Percentiles rank a stretch among this genome's conserved stretches.
Evolutionary conservation across 2,113 vertebrate genomes (phyloP).

Genomic region (Emydocephalus ijimae): DNA sequence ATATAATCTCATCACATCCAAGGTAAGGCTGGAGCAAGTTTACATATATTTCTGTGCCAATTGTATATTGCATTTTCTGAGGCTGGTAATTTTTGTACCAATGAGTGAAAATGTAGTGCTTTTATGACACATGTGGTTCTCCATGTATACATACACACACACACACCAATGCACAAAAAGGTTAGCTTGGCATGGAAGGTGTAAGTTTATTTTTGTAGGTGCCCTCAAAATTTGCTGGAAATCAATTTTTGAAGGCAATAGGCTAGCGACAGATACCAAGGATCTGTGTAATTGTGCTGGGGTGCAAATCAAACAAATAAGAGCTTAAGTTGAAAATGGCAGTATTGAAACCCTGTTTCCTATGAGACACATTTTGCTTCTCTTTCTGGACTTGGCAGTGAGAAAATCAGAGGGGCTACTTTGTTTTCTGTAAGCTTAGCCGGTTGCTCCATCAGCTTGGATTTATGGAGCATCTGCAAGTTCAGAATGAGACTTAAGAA

Average conservation of each 20-base stretch:
- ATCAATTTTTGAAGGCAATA: not conserved
- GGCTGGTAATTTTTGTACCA: not conserved
- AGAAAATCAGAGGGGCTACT: not conserved
- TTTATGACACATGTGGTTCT: not conserved
- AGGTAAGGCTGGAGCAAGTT: not conserved
- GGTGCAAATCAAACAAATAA: not conserved
- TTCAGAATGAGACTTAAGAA: not conserved
- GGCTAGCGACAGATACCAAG: not conserved
- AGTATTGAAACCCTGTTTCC: not conserved
- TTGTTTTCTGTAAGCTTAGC: not conserved
- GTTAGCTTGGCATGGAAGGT: not conserved
- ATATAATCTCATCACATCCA: not conserved
- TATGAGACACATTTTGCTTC: not conserved
- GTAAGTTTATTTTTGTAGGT: not conserved
- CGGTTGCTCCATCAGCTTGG: not conserved
- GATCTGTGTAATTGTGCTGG: not conserved
- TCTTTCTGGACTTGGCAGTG: not conserved
- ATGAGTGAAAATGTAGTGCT: not conserved
- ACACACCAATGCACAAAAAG: not conserved
- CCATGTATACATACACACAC: not conserved
- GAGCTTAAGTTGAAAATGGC: not conserved
- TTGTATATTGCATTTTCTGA: accelerated
- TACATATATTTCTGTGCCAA: not conserved
- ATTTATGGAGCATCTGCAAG: not conserved
- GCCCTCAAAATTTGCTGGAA: not conserved